phyloP scores from a whole-genome alignment of 2,797 vertebrate species.

The Aeoliscus strigatus region DNA sequence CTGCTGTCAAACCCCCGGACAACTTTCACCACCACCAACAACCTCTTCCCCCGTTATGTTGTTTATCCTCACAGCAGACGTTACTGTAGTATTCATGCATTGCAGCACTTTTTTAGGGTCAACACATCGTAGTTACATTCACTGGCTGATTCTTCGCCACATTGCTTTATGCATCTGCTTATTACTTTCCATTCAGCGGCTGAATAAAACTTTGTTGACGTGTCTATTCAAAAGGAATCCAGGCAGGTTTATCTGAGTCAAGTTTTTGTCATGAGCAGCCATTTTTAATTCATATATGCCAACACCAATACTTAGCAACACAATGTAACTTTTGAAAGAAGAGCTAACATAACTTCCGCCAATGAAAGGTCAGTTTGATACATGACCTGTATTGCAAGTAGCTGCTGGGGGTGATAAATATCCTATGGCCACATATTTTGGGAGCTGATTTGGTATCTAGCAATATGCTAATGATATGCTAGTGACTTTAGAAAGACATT shows the following conservation, averaged over 20 bases:
- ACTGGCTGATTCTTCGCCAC: conserved; percentile 32
- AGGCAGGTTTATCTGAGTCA: conserved; percentile 22
- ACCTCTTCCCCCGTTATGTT: conserved; percentile 24
- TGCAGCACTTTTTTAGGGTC: conserved; percentile 59
- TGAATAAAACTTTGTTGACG: conserved; percentile 40
- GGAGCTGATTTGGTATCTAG: too few species aligned
- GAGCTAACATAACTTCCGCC: too few species aligned
- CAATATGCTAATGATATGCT: too few species aligned
- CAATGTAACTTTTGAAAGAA: conserved; percentile 23
- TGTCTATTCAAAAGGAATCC: conserved; percentile 67
- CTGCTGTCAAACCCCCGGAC: conserved; percentile 33
- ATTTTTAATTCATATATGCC: too few species aligned
- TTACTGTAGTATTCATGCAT: conserved; percentile 45
- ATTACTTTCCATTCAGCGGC: conserved; percentile 50
- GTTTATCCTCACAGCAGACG: conserved; percentile 29
- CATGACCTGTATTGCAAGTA: too few species aligned
- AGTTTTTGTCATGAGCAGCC: conserved; percentile 14
- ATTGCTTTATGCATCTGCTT: conserved; percentile 45
- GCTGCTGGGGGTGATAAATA: too few species aligned
- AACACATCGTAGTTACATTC: conserved; percentile 24
- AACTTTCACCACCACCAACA: conserved; percentile 21
- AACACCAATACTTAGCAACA: too few species aligned
- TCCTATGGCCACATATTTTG: too few species aligned
- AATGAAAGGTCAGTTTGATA: too few species aligned
- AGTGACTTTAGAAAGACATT: too few species aligned